A percentile compares a stretch with the other conserved stretches of the same genome.
These are phyloP conservation scores for Nymphicus hollandicus DNA, from an alignment of 2,113 vertebrate species.

Conservation along the genomic window DNA sequence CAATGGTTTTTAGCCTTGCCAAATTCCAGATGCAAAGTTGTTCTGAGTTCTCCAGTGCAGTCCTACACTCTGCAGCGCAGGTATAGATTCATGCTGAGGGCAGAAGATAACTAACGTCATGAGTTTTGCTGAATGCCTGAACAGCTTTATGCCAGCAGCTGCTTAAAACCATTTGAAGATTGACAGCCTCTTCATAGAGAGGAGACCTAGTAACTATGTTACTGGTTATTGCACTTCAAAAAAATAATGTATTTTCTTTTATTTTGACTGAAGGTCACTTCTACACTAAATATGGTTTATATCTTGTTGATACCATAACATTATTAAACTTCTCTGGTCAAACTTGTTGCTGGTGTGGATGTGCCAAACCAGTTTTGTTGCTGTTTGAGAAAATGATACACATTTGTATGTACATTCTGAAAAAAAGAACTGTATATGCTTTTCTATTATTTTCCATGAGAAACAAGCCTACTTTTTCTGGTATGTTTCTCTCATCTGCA, in stretches of 20 bases:
- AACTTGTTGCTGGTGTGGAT: neutral
- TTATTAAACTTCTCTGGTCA: neutral
- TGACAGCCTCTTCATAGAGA: neutral
- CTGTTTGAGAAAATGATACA: neutral
- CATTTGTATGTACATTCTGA: neutral
- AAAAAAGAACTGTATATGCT: neutral
- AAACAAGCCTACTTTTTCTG: neutral
- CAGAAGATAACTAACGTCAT: neutral
- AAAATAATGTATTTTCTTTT: neutral
- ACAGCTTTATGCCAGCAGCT: neutral
- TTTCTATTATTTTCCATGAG: neutral
- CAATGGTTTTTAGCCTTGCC: neutral
- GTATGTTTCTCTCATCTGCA: neutral
- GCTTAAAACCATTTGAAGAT: neutral
- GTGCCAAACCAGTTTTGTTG: neutral
- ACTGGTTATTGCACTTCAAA: neutral
- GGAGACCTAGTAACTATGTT: neutral
- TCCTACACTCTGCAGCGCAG: neutral
- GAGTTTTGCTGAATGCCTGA: neutral
- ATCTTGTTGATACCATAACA: neutral
- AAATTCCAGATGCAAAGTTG: neutral
- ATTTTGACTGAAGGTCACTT: neutral
- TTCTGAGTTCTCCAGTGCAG: neutral
- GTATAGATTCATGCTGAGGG: neutral
- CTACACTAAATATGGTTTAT: neutral